These are phyloP conservation scores for Mythimna albipuncta DNA, from an alignment of 2,888 invertebrate species.

Conservation along the genomic window DNA sequence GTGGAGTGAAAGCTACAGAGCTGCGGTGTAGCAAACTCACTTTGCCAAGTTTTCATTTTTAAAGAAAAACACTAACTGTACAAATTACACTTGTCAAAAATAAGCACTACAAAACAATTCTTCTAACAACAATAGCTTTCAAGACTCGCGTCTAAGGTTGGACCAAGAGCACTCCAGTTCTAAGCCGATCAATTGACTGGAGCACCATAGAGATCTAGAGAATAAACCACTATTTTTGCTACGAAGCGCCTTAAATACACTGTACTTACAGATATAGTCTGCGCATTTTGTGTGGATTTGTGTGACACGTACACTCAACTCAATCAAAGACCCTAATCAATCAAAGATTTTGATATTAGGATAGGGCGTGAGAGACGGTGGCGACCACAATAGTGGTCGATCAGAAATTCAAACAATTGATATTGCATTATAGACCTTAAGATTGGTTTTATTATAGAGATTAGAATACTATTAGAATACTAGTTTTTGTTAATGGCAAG, in stretches of 20 bases:
- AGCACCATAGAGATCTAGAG: slow-evolving; percentile 48
- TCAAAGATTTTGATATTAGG: neutral
- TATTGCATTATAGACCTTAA: neutral
- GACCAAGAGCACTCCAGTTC: slow-evolving; percentile 42
- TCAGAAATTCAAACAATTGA: neutral
- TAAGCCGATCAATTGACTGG: slow-evolving; percentile 53
- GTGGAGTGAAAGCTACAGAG: too few relatives aligned
- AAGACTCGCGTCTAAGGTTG: slow-evolving; percentile 7
- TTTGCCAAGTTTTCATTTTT: neutral
- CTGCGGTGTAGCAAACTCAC: neutral
- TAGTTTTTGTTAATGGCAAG: neutral
- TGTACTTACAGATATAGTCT: neutral
- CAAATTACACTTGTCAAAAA: slow-evolving; percentile 7
- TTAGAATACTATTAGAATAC: neutral
- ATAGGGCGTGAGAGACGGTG: neutral
- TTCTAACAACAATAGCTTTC: slow-evolving; percentile 29
- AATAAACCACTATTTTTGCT: slow-evolving; percentile 32
- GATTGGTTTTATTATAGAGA: too few relatives aligned
- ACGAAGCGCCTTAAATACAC: slow-evolving; percentile 25
- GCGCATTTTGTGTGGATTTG: neutral
- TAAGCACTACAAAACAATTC: slow-evolving; percentile 14
- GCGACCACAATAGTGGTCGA: neutral
- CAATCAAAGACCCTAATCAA: too few relatives aligned
- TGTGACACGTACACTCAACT: neutral
- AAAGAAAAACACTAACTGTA: neutral